phyloP scores from a whole-genome alignment of 1,140 invertebrate genomes.

The Caerostris darwini region DNA sequence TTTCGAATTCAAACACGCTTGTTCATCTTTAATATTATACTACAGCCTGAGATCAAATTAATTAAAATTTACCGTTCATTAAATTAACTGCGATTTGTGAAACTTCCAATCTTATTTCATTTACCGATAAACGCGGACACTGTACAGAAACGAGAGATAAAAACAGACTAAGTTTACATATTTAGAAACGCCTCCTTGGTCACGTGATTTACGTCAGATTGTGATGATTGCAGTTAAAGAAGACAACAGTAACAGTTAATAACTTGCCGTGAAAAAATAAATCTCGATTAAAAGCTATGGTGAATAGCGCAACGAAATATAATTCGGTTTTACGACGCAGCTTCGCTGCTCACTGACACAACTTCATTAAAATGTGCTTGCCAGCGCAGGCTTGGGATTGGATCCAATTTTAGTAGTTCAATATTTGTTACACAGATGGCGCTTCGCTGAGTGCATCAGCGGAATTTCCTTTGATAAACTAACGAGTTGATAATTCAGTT shows the following conservation, averaged over 20 bases:
- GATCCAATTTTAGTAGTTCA: constrained; percentile 21
- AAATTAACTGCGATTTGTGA: background rate
- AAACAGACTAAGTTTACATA: constrained; percentile 21
- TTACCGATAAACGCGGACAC: background rate
- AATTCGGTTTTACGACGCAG: constrained; percentile 16
- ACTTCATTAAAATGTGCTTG: constrained; percentile 15
- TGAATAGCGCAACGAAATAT: background rate
- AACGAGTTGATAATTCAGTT: background rate
- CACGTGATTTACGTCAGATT: constrained; percentile 51
- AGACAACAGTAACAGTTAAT: background rate
- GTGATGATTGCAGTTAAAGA: constrained; percentile 32
- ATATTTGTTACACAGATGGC: constrained; percentile 43
- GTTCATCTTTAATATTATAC: background rate
- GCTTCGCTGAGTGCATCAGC: background rate
- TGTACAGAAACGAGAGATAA: background rate
- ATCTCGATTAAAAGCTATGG: background rate
- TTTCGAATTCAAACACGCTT: background rate
- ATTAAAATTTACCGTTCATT: background rate
- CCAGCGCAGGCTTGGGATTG: background rate
- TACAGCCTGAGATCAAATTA: background rate
- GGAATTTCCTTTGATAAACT: background rate
- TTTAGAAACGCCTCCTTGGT: constrained; percentile 49
- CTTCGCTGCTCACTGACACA: constrained; percentile 14
- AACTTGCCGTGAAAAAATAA: constrained; percentile 10
- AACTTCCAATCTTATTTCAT: background rate